A percentile compares a stretch with the other conserved stretches of the same genome.
phyloP scores from a whole-genome alignment of 2,797 vertebrate genomes.

The Okamejei kenojei region DNA sequence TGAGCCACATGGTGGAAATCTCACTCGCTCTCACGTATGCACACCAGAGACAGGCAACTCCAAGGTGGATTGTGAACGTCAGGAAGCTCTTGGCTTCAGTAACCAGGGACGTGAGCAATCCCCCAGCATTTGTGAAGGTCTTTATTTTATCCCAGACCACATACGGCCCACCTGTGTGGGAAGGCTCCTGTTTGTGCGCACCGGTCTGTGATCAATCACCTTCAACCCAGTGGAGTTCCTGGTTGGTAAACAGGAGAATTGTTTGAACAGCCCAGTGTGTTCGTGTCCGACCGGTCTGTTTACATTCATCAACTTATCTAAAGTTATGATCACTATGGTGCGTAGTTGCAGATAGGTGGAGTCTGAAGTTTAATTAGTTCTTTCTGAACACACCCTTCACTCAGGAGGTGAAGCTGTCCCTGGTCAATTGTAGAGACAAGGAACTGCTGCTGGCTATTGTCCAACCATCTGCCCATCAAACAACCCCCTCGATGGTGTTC shows the following conservation, averaged over 20 bases:
- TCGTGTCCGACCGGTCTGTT: neutral
- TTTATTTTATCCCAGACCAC: no score
- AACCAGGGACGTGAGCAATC: no score
- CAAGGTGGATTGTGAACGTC: neutral
- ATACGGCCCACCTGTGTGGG: no score
- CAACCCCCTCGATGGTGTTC: no score
- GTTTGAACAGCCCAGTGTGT: neutral
- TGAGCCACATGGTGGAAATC: neutral
- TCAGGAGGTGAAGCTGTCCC: neutral
- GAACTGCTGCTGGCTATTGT: no score
- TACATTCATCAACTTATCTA: neutral
- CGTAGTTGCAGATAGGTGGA: neutral
- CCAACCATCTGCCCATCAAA: no score
- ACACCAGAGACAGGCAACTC: neutral
- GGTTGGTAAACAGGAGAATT: no score
- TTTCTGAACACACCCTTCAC: neutral
- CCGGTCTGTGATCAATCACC: neutral
- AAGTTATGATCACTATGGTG: neutral
- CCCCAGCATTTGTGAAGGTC: neutral
- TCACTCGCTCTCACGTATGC: no score
- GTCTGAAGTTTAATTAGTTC: neutral
- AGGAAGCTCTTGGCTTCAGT: neutral
- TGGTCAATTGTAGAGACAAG: no score
- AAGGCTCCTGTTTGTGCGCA: neutral
- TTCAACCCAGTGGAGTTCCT: neutral